Evolutionary conservation across 2,797 vertebrate species (phyloP), one percentile per base, ranked within the genome.

Genomic region (Paratrypauchen microcephalus): DNA sequence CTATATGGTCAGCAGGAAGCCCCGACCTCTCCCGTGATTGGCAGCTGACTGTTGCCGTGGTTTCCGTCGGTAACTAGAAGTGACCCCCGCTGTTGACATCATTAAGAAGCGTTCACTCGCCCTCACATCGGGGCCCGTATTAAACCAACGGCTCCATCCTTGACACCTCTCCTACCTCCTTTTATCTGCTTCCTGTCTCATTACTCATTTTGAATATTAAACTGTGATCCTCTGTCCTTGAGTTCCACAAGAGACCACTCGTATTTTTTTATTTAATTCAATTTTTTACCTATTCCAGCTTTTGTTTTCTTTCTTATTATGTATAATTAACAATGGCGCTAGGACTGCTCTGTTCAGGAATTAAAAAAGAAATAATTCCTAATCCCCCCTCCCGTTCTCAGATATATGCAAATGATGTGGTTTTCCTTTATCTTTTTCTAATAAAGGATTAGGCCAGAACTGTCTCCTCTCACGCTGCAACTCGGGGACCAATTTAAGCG

Each of bases 351-450:
- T 83, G 57, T 92, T 93, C 86, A 93, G 84, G 91, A 94, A 93
- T 92, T 89, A 92, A 91, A 88, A 26, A 87, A 89, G 82, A 92
- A 92, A 93, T 91, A 92, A 92, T 92, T 92, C 91, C 90, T 91
- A 89, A 89, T 91, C 87, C 89, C 82, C 89, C 89, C 59, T 61
- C 71, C 83, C 82, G 79, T 69, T 72, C 85, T 86, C 84, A 87
- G 87, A 88, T 91, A 88, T 93, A 94, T 94, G 93, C 92, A 92
- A 95, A 94, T 94, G 88, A 93, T 82, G 92, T 90, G 89, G 84
- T 93, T 92, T 94, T 93, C 92, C 92, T 93, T 94, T 94, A 92
- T 94, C 92, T 94, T 93, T 93, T 92, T 93, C 90, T 94, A 94
- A 94, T 93, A 93, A 94, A 94, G 93, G 93, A 94, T 94, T 94